Conservation (phyloP, 2,113 vertebrate genomes). For the Camelus dromedarius region DNA sequence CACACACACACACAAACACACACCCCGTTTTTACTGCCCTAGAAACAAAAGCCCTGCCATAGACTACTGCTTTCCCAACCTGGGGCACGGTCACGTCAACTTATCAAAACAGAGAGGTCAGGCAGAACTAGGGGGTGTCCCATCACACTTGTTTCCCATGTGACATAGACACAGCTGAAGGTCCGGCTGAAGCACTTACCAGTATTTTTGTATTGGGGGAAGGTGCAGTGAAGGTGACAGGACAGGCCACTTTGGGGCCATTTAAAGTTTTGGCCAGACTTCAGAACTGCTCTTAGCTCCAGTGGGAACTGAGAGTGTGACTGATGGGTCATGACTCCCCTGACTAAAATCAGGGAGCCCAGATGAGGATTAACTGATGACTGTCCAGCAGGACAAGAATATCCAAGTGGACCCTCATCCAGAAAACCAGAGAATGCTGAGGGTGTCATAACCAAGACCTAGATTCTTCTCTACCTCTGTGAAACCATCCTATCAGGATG, state of each 20-base stretch:
- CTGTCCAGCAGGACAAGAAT: neutral
- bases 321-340: too few species aligned
- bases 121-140: neutral
- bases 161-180: neutral
- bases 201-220: rapidly evolving
- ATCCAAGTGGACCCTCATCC: neutral
- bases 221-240: neutral
- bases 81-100: neutral
- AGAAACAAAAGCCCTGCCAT: neutral
- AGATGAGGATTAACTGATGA: neutral
- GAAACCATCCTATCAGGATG: neutral
- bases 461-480: neutral
- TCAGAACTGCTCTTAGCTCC: neutral
- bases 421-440: neutral
- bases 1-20: neutral
- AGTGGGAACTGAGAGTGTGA: neutral
- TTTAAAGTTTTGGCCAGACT: neutral
- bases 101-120: neutral
- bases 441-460: neutral
- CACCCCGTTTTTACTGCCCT: neutral
- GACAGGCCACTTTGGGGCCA: neutral
- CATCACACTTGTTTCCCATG: neutral
- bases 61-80: too few species aligned
- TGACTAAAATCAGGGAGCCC: neutral
- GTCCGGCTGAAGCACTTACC: neutral